Evolutionary conservation across 2,797 vertebrate species (phyloP).

Genomic region (Leptodactylus fallax): DNA sequence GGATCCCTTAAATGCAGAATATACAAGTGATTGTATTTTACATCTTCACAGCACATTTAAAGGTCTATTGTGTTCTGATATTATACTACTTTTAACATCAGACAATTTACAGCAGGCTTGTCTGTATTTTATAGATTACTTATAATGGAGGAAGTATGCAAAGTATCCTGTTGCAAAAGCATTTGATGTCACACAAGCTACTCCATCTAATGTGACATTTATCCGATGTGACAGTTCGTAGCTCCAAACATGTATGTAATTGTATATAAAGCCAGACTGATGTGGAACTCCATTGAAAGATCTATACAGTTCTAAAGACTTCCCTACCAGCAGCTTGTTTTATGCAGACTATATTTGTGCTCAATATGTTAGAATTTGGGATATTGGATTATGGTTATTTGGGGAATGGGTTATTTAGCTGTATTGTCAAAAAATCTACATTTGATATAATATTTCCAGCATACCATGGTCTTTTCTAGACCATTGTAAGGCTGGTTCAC

Average conservation of each 20-base stretch:
- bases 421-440: neutral
- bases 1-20: neutral
- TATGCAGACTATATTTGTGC: neutral
- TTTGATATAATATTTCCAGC: no score
- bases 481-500: no score
- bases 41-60: neutral
- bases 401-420: neutral
- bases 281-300: slow-evolving; percentile 11
- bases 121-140: slow-evolving; percentile 33
- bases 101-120: slow-evolving; percentile 7
- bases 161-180: slow-evolving; percentile 32
- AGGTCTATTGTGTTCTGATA: slow-evolving; percentile 25
- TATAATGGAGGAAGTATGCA: slow-evolving; percentile 37
- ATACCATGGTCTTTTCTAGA: no score
- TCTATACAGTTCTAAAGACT: neutral
- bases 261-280: slow-evolving; percentile 10
- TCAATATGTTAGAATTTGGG: neutral
- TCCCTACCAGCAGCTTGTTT: no score
- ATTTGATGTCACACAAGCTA: slow-evolving; percentile 35
- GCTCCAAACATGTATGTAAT: slow-evolving; percentile 28
- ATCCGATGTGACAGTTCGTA: slow-evolving; percentile 15
- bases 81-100: slow-evolving; percentile 42
- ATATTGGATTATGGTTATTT: no score
- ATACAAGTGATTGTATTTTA: slow-evolving; percentile 1
- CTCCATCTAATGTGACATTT: slow-evolving; percentile 20